Evolutionary conservation across 2,113 vertebrate genomes (phyloP).

Genomic region (Lipophrys pholis): DNA sequence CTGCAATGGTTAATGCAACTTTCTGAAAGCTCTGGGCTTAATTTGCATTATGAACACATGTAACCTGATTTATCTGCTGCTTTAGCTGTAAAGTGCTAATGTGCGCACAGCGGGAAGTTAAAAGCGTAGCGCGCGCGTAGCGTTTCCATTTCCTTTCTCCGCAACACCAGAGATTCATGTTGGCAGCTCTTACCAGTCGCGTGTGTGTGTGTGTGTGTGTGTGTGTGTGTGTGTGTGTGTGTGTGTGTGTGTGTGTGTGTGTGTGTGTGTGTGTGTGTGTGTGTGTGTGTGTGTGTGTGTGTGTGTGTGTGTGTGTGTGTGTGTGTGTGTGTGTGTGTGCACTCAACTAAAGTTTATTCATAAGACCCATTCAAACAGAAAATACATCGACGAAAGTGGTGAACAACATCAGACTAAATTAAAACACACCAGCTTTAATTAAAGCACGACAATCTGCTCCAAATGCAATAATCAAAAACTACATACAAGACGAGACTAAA

Average conservation of each 20-base stretch:
- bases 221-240: background rate
- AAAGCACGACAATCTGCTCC: too few relatives aligned
- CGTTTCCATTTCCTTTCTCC: constrained; percentile 33
- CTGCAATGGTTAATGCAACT: constrained; percentile 20
- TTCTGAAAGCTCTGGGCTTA: constrained; percentile 25
- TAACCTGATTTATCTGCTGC: constrained; percentile 55
- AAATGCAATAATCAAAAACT: too few relatives aligned
- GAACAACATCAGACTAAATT: too few relatives aligned
- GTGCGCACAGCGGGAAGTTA: constrained; percentile 40
- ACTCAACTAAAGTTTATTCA: too few relatives aligned
- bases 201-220: constrained; percentile 15
- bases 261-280: too few relatives aligned
- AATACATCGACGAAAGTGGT: too few relatives aligned
- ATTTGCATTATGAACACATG: constrained; percentile 46
- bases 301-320: background rate
- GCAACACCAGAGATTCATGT: constrained; percentile 31
- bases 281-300: constrained; percentile 10
- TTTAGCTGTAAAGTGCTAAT: constrained; percentile 43
- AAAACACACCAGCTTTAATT: too few relatives aligned
- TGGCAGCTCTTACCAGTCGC: background rate
- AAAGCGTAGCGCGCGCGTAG: background rate
- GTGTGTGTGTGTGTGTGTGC: too few relatives aligned
- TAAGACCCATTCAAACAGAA: too few relatives aligned
- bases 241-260: too few relatives aligned
- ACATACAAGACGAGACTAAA: too few relatives aligned